These are phyloP conservation scores for Campoplex nolae DNA, from an alignment of 2,888 invertebrate genomes.

Conservation along the genomic window DNA sequence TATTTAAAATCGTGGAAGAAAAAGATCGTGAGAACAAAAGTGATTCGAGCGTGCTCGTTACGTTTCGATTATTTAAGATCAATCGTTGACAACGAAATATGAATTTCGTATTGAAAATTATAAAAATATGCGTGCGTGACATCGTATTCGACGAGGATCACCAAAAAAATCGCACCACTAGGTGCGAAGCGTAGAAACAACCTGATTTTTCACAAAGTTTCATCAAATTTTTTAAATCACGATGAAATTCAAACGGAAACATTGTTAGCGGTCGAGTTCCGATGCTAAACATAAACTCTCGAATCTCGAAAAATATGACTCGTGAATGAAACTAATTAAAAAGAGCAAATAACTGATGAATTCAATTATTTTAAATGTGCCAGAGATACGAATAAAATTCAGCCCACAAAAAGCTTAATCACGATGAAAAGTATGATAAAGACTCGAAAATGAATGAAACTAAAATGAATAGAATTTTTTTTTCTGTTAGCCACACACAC, in stretches of 20 bases:
- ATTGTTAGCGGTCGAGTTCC: not conserved
- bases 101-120: too few relatives aligned
- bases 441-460: too few relatives aligned
- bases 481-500: too few relatives aligned
- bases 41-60: not conserved
- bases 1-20: too few relatives aligned
- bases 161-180: too few relatives aligned
- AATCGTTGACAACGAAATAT: not conserved
- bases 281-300: not conserved
- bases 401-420: too few relatives aligned
- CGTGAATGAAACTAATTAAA: not conserved
- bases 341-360: too few relatives aligned
- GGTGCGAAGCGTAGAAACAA: not conserved
- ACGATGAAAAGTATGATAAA: too few relatives aligned
- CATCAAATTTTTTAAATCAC: not conserved
- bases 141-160: too few relatives aligned
- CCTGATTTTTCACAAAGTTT: not conserved
- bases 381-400: not conserved
- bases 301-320: not conserved
- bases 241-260: not conserved
- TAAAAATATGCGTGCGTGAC: too few relatives aligned
- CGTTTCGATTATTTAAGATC: not conserved
- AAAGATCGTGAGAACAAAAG: not conserved
- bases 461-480: too few relatives aligned
- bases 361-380: too few relatives aligned